Base-by-base conservation (phyloP, 1,140 invertebrate species). In the Berghia stephanieae region DNA sequence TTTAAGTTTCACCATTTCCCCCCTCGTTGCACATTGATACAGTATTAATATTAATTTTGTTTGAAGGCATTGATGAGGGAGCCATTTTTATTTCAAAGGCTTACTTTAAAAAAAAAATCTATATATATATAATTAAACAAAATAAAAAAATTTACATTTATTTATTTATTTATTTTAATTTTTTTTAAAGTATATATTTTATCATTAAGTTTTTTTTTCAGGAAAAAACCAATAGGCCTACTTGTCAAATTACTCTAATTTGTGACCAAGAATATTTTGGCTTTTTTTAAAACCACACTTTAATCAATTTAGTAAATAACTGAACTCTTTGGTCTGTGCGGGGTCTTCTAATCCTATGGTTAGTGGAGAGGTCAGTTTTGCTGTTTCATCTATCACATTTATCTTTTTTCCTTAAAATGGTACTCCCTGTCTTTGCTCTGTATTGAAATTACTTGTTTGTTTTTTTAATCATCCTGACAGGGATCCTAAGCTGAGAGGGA, bases 161-260 rank as follows among this genome's bases (percentile, higher is more conserved):
- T 3, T 6, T 57, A 57, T 13, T 27, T 57, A 57, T 27, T 57
- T 57, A 13, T 8, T 0, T 8, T 27, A 27, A 27, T 6, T 13
- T 3, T 57, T 57, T 57, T 57, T 57, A 6, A 13, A 57, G 5
- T 57, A 18, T 57, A 27, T 16, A 21, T 57, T 8, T 31, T 27
- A 31, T 27, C 8, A 57, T 27, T 1, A n/a, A 57, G 21, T 6
- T n/a, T 31, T 57, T 57, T 57, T 8, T 27, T n/a, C 55, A 27
- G 55, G 55, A 57, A 57, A 6, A 27, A 34, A 31, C 43, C 31
- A 34, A 10, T 52, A 71, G 69, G 73, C 40, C 38, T 67, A 43
- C 57, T 66, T 75, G 73, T 57, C 73, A 40, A 66, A 57, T 66
- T 57, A 75, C n/a, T n/a, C n/a, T n/a, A n/a, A n/a, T n/a, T n/a